Evolutionary conservation across 2,113 vertebrate species (phyloP), one percentile per base, ranked within the genome.

Genomic region (Cottus gobio): DNA sequence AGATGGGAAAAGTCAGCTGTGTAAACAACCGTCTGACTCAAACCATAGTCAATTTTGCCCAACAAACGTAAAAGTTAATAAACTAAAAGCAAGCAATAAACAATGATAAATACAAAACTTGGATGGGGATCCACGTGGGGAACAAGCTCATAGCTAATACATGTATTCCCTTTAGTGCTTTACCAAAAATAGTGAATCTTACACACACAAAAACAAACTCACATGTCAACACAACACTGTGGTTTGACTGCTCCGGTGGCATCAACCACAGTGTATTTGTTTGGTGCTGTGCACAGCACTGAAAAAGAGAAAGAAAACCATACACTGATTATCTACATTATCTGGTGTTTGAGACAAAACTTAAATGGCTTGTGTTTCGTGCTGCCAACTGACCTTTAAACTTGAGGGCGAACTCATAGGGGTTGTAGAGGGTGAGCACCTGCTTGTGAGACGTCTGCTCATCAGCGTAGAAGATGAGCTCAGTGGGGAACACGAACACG

Each of bases 161-260:
- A 71, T 57, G 0, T 50, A 42, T 20, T 24, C 2, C 6, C 2
- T 26, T 20, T 7, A 18, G 31, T 50, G 13, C 10, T 46, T 9
- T 36, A 74, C 7, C 30, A 36, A 28, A 65, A 39, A n/a, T n/a
- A n/a, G 30, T 13, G 1, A 44, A 1, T 70, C 3, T 1, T 16
- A 50, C 4, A 54, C 42, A 71, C 1, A 76, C 64, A 72, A 66
- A 61, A 3, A 42, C 13, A 44, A 87, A 97, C 98, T 98, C 91
- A 99, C 98, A 99, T 99, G 94, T 99, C 98, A 91, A 99, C 95
- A 89, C 98, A 99, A 92, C 97, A 99, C 89, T 98, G 97, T 89
- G 98, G 97, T 92, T 97, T 99, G 91, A 99, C 98, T 20, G 97
- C 97, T 90, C 98, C 98, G 4, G 96, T 96, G 85, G 98, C 95